phyloP scores from a whole-genome alignment of 1,140 invertebrate species.

The Belonocnema kinseyi region DNA sequence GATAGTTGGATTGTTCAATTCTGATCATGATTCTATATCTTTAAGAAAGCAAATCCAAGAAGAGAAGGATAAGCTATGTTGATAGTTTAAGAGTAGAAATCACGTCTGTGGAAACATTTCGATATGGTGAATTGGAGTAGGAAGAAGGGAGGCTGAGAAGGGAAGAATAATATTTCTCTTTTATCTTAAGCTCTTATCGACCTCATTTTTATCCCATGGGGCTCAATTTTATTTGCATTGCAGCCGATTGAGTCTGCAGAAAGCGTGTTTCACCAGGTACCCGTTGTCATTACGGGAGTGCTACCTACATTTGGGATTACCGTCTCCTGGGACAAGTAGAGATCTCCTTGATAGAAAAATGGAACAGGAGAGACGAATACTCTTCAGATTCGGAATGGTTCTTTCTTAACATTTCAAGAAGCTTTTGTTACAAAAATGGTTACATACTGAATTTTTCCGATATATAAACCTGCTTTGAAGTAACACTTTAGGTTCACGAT shows the following conservation, averaged over 20 bases:
- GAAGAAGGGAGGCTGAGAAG: slow-evolving; percentile 7
- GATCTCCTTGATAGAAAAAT: slow-evolving; percentile 12
- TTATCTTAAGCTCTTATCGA: slow-evolving; percentile 22
- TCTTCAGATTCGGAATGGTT: neutral
- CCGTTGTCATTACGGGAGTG: slow-evolving; percentile 14
- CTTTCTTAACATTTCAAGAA: neutral
- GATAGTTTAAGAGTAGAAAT: slow-evolving; percentile 2
- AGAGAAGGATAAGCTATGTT: neutral
- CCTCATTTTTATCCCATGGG: slow-evolving; percentile 24
- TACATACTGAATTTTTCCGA: too few relatives aligned
- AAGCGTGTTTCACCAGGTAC: slow-evolving; percentile 24
- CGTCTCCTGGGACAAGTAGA: slow-evolving; percentile 5
- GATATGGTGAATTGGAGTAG: neutral
- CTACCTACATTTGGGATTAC: slow-evolving; percentile 26
- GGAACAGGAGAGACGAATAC: neutral
- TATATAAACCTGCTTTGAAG: too few relatives aligned
- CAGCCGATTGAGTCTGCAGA: slow-evolving; percentile 23
- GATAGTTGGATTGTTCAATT: neutral
- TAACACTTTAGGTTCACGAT: too few relatives aligned
- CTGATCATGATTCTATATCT: neutral
- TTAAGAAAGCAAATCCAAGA: neutral
- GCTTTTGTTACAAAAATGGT: too few relatives aligned
- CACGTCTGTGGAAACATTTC: neutral
- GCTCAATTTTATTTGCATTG: slow-evolving; percentile 26
- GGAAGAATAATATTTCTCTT: slow-evolving; percentile 30